A percentile compares a stretch with the other conserved stretches of the same genome.
Conservation (phyloP, 2,888 invertebrate genomes). For the Drosophila quinaria region DNA sequence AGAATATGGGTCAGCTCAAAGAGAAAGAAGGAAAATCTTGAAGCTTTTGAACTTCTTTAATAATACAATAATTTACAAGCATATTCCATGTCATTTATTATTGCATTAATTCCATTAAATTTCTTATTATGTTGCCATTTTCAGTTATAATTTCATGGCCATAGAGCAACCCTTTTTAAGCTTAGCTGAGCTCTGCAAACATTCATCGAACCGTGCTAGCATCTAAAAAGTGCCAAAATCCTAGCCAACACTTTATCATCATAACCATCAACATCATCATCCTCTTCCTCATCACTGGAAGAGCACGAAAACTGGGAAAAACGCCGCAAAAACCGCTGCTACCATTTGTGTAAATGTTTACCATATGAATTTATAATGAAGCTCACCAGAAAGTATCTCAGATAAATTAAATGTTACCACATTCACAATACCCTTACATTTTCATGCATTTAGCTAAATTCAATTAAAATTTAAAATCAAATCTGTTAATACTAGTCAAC, state of each 20-base stretch:
- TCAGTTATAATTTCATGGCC: neutral
- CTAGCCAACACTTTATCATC: constrained; percentile 19
- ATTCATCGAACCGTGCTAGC: constrained; percentile 10
- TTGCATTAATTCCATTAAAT: constrained; percentile 19
- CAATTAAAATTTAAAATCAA: neutral
- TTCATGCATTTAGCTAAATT: neutral
- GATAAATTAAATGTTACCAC: neutral
- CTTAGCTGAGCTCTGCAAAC: constrained; percentile 16
- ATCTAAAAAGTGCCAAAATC: constrained; percentile 30
- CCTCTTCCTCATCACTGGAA: constrained; percentile 11
- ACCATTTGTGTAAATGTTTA: constrained; percentile 77
- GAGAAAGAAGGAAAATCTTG: neutral
- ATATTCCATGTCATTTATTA: constrained; percentile 4
- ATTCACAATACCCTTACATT: constrained; percentile 29
- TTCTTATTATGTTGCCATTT: constrained; percentile 12
- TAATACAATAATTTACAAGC: constrained; percentile 1
- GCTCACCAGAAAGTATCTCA: constrained; percentile 26
- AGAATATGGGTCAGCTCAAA: constrained; percentile 41
- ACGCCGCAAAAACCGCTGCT: constrained; percentile 41
- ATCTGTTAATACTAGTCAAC: neutral
- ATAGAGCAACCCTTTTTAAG: constrained; percentile 11
- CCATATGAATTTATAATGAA: constrained; percentile 74
- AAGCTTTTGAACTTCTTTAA: constrained; percentile 7
- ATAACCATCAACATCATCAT: constrained; percentile 9
- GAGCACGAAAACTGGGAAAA: constrained; percentile 39